These are phyloP conservation scores for Microcebus tavaratra DNA, from an alignment of 2,113 vertebrate species.

Conservation along the genomic window DNA sequence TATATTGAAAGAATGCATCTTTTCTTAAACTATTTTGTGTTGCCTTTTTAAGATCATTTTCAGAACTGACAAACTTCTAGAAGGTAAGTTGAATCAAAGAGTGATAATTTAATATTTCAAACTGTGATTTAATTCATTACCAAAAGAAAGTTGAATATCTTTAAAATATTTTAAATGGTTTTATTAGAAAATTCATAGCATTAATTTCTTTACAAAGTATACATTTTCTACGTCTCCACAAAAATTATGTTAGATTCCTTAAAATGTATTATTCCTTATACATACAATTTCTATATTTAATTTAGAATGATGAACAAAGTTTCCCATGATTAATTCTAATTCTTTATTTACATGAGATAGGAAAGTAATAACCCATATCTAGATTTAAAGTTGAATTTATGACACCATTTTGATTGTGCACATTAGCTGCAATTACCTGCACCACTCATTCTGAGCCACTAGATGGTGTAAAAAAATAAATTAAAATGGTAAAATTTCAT, in stretches of 20 bases:
- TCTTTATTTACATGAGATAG: slow-evolving; percentile 81
- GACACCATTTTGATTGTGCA: slow-evolving; percentile 82
- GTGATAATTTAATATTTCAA: slow-evolving; percentile 43
- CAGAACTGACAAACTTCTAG: slow-evolving; percentile 40
- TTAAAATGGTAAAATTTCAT: slow-evolving; percentile 73
- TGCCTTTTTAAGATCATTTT: slow-evolving; percentile 22
- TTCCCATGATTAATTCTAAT: slow-evolving; percentile 80
- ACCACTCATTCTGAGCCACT: slow-evolving; percentile 85
- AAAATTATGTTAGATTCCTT: slow-evolving; percentile 74
- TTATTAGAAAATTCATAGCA: slow-evolving; percentile 44
- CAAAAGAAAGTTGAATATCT: slow-evolving; percentile 55
- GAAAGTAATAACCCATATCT: slow-evolving; percentile 84
- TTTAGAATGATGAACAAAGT: slow-evolving; percentile 81
- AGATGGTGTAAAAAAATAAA: slow-evolving; percentile 88
- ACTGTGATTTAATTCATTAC: slow-evolving; percentile 3
- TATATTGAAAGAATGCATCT: slow-evolving; percentile 48
- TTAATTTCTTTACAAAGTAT: slow-evolving; percentile 73
- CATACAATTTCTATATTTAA: slow-evolving; percentile 73
- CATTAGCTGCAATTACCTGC: slow-evolving; percentile 78
- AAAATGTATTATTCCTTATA: slow-evolving; percentile 77
- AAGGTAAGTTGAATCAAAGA: slow-evolving; percentile 50
- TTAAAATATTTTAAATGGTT: slow-evolving; percentile 28
- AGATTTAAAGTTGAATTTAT: slow-evolving; percentile 82
- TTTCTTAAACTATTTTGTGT: slow-evolving; percentile 50
- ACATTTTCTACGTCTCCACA: slow-evolving; percentile 72